Evolutionary conservation across 1,140 invertebrate species (phyloP), one percentile per base, ranked within the genome.

Genomic region (Apis cerana): DNA sequence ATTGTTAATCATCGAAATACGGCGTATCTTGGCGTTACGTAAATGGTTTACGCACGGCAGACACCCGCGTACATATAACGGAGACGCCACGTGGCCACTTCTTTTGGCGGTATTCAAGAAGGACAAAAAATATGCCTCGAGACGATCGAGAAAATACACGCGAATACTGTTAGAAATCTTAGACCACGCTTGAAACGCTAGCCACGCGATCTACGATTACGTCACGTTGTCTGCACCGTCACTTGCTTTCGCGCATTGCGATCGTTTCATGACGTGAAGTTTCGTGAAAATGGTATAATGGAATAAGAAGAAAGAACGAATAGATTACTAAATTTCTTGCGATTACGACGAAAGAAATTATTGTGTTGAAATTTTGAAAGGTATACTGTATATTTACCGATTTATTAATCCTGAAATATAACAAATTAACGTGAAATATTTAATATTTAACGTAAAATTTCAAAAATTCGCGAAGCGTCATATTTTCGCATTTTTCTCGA

Each of bases 1-100:
- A 94, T 94, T 94, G 92, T 93, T 94, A 92, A 93, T 94, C 92
- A 91, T 92, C 92, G 91, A 93, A 93, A 93, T 91, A 91, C 89
- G 89, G 89, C 90, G 89, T 92, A 91, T 92, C 90, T 79, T 83
- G 76, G 19, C 83, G 90, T 93, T 93, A 93, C 91, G 91, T 93
- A 93, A 93, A 91, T 85, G 89, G 87, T 92, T 91, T 90, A 89
- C 87, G 89, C 83, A 84, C 43, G 65, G 50, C 27, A 87, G 71
- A 83, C 82, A 72, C 74, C 74, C 81, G 83, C 85, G 15, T 78
- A 82, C 72, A 78, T 43, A 67, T 67, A 86, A 69, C 71, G 19
- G 8, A 21, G 48, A 76, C 84, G 65, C 64, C 69, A 81, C 72
- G 82, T 84, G 72, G 58, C 64, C 75, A 70, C 19, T 82, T 65